A percentile compares a stretch with the other conserved stretches of the same genome.
Conservation (phyloP, 2,888 invertebrate species). For the Drosophila bunnanda region DNA sequence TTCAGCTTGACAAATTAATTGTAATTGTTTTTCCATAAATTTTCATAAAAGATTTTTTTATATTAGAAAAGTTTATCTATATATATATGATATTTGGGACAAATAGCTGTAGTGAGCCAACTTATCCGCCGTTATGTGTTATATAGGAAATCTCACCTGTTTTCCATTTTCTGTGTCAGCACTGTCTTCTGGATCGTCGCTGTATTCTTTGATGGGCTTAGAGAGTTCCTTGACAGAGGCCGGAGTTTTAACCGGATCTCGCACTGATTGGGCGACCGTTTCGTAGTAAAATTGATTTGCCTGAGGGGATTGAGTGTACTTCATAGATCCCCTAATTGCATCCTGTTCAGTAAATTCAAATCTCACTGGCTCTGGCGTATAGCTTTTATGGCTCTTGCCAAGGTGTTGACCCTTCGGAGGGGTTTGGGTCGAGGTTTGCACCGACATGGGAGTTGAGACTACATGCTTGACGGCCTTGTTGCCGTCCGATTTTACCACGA, state of each 20-base stretch:
- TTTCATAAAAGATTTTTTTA: no score
- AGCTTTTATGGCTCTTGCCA: conserved; percentile 55
- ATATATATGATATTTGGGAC: no score
- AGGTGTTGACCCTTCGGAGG: conserved; percentile 59
- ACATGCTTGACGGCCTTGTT: conserved; percentile 80
- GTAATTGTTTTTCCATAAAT: no score
- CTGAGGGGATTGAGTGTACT: conserved; percentile 79
- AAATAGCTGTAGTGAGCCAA: no score
- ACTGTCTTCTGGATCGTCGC: conserved; percentile 73
- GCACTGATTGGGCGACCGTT: conserved; percentile 51
- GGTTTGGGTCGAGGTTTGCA: conserved; percentile 54
- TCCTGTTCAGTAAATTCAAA: conserved; percentile 84
- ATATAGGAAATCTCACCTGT: conserved; percentile 61
- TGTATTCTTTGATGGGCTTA: conserved; percentile 52
- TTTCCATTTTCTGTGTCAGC: conserved; percentile 69
- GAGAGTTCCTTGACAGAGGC: conserved; percentile 29
- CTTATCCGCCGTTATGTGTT: background rate
- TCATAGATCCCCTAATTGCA: conserved; percentile 77
- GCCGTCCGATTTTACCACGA: conserved; percentile 82
- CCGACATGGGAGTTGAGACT: conserved; percentile 60
- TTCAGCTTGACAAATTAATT: no score
- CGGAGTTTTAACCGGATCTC: conserved; percentile 25
- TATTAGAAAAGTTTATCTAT: no score
- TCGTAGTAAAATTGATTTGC: conserved; percentile 62
- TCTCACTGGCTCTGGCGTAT: conserved; percentile 78